Percentiles rank a stretch among this genome's conserved stretches.
Conservation (phyloP, 2,888 invertebrate genomes). For the Melangyna quadrimaculata region DNA sequence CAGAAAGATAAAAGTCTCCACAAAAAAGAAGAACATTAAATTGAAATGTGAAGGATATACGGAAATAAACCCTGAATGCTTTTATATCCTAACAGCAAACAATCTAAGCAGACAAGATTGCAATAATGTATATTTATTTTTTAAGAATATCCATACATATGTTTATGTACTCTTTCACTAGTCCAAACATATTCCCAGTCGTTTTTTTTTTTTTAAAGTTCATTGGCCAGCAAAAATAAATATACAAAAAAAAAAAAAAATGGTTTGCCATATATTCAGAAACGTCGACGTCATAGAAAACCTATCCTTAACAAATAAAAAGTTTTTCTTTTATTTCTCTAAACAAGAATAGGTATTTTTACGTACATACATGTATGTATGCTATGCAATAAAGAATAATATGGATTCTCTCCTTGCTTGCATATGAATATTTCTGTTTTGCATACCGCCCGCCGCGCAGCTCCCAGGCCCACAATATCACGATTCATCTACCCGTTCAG, state of each 20-base stretch:
- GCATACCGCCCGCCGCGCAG: background rate
- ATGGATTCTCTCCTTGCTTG: background rate
- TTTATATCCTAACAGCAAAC: constrained; percentile 46
- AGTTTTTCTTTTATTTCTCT: constrained; percentile 17
- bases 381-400: background rate
- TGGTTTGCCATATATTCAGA: background rate
- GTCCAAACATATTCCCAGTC: constrained; percentile 1
- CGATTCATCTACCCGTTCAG: constrained; percentile 22
- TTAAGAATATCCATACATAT: background rate
- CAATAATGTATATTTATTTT: constrained; percentile 30
- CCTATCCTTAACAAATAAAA: background rate
- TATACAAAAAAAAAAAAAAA: background rate
- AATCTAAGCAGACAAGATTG: constrained; percentile 37
- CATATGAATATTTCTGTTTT: background rate
- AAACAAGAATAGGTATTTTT: constrained; percentile 8
- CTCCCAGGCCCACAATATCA: no score
- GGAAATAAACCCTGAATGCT: constrained; percentile 39
- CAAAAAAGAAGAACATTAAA: background rate
- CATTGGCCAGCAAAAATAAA: constrained; percentile 52
- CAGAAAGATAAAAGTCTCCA: background rate
- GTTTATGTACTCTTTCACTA: background rate
- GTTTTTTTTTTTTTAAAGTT: constrained; percentile 26
- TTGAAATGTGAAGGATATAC: constrained; percentile 26
- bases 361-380: background rate
- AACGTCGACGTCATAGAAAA: background rate